Percentiles rank a stretch among this genome's conserved stretches.
Evolutionary conservation across 2,113 vertebrate species (phyloP).

Genomic region (Hypomesus transpacificus): DNA sequence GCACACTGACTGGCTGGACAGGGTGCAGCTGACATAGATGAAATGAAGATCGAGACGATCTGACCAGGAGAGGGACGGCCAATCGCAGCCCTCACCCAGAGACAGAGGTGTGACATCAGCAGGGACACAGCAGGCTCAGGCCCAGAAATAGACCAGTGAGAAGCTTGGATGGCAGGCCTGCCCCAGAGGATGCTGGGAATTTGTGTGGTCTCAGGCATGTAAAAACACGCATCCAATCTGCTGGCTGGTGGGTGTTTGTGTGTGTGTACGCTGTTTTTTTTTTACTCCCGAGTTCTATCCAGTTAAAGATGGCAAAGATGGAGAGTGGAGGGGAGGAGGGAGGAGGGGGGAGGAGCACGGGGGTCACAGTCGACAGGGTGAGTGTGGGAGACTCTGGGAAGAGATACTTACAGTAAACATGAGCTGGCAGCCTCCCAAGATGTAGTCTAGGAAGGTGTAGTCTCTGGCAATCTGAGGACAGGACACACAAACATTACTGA

Average conservation of each 20-base stretch:
- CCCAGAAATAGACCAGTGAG: background rate
- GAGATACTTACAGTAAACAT: constrained; percentile 91
- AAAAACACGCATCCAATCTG: background rate
- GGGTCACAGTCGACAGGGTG: background rate
- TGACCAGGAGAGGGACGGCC: background rate
- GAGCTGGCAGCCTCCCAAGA: constrained; percentile 94
- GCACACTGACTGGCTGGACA: too few species aligned
- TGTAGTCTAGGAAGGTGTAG: constrained; percentile 98
- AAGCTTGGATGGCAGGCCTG: background rate
- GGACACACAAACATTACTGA: constrained; percentile 15
- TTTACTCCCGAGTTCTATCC: background rate
- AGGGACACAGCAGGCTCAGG: background rate
- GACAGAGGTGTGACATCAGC: constrained; percentile 7
- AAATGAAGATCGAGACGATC: background rate
- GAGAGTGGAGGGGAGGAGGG: background rate
- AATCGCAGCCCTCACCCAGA: background rate
- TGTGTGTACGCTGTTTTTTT: background rate
- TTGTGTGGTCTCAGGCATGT: background rate
- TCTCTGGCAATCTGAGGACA: constrained; percentile 84
- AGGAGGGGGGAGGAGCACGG: background rate
- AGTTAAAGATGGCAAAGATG: background rate
- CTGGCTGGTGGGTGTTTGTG: constrained; percentile 3
- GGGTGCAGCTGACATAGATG: too few species aligned
- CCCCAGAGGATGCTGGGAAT: too few species aligned
- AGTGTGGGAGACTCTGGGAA: constrained; percentile 7